Percentiles rank a stretch among this genome's conserved stretches.
phyloP scores from a whole-genome alignment of 2,113 vertebrate species.

The Tragulus kanchil region DNA sequence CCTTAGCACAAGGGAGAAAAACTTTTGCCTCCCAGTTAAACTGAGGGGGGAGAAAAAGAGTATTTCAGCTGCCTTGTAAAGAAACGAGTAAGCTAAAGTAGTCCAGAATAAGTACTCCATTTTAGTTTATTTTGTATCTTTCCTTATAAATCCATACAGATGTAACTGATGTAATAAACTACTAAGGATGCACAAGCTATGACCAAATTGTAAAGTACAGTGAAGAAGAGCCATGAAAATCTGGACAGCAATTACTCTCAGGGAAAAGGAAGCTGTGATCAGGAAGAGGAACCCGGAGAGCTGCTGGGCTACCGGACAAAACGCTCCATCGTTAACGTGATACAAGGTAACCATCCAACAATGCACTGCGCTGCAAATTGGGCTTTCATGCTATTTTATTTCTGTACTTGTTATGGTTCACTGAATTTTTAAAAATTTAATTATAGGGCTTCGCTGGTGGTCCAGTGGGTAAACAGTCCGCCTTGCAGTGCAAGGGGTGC shows the following conservation, averaged over 20 bases:
- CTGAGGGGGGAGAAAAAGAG: not conserved
- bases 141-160: slow-evolving; percentile 13
- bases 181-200: not conserved
- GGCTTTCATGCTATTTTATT: slow-evolving; percentile 31
- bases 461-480: no score
- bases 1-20: not conserved
- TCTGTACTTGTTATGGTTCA: not conserved
- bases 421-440: not conserved
- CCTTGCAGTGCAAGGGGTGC: no score
- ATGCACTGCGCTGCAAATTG: not conserved
- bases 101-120: not conserved
- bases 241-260: not conserved
- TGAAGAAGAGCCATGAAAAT: not conserved
- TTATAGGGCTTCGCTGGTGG: no score
- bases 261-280: not conserved
- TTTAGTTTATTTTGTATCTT: not conserved
- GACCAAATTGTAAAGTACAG: not conserved
- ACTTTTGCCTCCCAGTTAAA: slow-evolving; percentile 54
- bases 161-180: not conserved
- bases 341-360: not conserved
- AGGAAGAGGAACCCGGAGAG: not conserved
- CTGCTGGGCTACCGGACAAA: not conserved
- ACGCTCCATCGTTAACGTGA: not conserved
- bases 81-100: not conserved
- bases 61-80: slow-evolving; percentile 20